Base-by-base conservation (phyloP, 2,888 invertebrate genomes). In the Melitaea athalia region DNA sequence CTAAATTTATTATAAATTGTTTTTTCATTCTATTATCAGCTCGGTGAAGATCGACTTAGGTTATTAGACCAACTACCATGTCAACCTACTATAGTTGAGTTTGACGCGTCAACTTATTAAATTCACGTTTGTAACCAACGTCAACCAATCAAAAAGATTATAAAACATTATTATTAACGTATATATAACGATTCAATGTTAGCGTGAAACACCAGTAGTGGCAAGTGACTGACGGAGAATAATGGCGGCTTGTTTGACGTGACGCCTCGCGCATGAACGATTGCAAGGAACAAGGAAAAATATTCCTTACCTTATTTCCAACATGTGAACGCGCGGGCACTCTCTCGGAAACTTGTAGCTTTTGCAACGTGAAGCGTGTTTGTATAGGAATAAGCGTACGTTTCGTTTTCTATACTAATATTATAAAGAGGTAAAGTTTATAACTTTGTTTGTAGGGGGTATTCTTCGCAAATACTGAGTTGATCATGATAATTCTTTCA, bases 191-290 rank as follows among this genome's bases (percentile, higher is more conserved):
- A 59, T 57, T 50, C 50, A 42, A 64, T 59, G 64, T 38, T 38
- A 47, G 52, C 64, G 47, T 55, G 60, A 68, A 60, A 65, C 70
- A 68, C 59, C 67, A 68, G 63, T 60, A 65, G 55, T 64, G 67
- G 49, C 64, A 55, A 59, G 57, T 65, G 57, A 47, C 59, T 68
- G 72, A 67, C 70, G 62, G 65, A 64, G 68, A 68, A 61, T 71
- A 69, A 72, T 72, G 69, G 71, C 64, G 57, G 59, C 50, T 63
- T 66, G 59, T 69, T 43, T 66, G 69, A 66, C 63, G 65, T 59
- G 65, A 59, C 66, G 50, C 60, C 49, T 61, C 64, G 47, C 64
- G 55, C 55, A 55, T 68, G 55, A 61, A 66, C 38, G 60, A 66
- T 17, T 66, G 53, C 61, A 66, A 66, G 66, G 61, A 33, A n/a